Evolutionary conservation across 2,113 vertebrate genomes (phyloP), one percentile per base, ranked within the genome.

Genomic region (Connochaetes taurinus): DNA sequence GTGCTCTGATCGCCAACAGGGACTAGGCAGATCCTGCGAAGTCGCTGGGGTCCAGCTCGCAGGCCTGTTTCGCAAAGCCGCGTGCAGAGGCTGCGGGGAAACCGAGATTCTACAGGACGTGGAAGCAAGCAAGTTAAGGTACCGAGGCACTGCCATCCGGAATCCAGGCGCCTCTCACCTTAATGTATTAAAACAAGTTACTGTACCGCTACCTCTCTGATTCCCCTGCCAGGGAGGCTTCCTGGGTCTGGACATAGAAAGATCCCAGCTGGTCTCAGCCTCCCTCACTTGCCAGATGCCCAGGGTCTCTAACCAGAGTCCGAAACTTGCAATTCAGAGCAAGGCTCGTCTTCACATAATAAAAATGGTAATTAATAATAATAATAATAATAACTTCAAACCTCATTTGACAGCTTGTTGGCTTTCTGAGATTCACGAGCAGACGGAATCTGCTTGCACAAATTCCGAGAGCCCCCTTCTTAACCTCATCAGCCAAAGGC

Each of bases 111-210:
- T 55, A 2, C 5, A 17, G 10, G 6, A 19, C n/a, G 16, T 12
- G 5, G 19, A 36, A 82, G 52, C 76, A 23, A 21, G 21, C 71
- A 84, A 23, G 9, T 13, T 19, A 91, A 60, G 52, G 6, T 36
- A 13, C 36, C 0, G 14, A 94, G 76, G 16, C 62, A 33, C 27
- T n/a, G n/a, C 71, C 91, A 27, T 11, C 9, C 17, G 7, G 47
- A 74, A 91, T 43, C 57, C 87, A 90, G 82, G 87, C 86, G 83
- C 40, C 55, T 47, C n/a, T 84, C 45, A 27, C 78, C 58, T 45
- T 52, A 21, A 80, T 45, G 87, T 82, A 82, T 92, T 92, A 84
- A 87, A 88, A 64, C 53, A 95, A 96, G 92, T 97, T 95, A 14
- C 64, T 43, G 92, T 58, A 47, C 36, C 4, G 14, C 89, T 81